Evolutionary conservation across 2,797 vertebrate species (phyloP), one percentile per base, ranked within the genome.

Genomic region (Lagorchestes hirsutus): DNA sequence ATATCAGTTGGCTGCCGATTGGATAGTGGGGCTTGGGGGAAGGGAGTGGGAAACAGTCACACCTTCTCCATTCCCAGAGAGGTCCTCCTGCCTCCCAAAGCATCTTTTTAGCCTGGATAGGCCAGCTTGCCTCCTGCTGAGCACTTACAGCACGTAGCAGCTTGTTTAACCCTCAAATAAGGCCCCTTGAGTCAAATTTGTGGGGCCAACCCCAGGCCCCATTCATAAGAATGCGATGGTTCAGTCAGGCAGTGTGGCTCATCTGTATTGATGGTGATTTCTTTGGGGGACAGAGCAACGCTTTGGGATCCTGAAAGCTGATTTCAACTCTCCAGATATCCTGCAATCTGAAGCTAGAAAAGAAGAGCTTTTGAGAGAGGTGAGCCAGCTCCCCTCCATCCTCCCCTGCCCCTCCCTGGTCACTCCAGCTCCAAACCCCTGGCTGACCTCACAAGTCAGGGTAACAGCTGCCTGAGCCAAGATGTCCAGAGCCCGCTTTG

Each of bases 241-340:
- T n/a, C n/a, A 10, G 9, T 27, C 62, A 28, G 40, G 40, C 1
- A 50, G 40, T 1, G 12, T 50, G 74, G 40, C 40, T 87, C 40
- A 24, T 82, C n/a, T 46, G 8, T 22, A 46, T 18, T 3, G 6
- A 74, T 46, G 95, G 58, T 3, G 2, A 40, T 50, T 95, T 62
- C 46, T 93, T 90, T 97, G 95, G 28, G 28, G 29, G 5, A 55
- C 95, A 98, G 97, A 62, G 90, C 13, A 92, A 55, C 34, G 28
- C 58, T 97, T 97, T 95, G 97, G 97, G 90, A 96, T 98, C 94
- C 94, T 98, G 94, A 98, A 98, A 94, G 98, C 95, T 55, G 97
- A 98, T 95, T 98, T 98, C 62, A 29, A 55, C 34, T 92, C 82
- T 12, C 3, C 56, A 0, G 40, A 40, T 57, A 28, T 59, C 74